Conservation (phyloP, 2,797 vertebrate genomes). For the Sciaenops ocellatus region DNA sequence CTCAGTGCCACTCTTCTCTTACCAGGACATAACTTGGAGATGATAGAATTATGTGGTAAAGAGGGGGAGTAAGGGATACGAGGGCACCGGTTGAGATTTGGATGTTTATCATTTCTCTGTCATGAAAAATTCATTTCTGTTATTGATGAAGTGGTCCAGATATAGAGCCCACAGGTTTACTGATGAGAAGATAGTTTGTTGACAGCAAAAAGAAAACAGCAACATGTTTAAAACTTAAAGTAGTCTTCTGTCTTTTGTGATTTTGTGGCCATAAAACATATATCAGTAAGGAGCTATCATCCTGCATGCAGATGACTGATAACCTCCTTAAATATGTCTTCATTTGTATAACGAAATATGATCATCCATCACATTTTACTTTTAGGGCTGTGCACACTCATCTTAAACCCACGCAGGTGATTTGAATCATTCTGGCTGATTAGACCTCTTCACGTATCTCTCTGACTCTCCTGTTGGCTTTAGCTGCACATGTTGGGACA, state of each 20-base stretch:
- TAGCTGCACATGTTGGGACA: background rate
- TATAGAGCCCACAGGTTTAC: slow-evolving; percentile 17
- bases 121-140: slow-evolving; percentile 20
- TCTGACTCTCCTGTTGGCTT: background rate
- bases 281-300: background rate
- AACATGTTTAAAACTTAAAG: background rate
- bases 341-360: background rate
- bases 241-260: background rate
- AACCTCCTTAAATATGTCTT: background rate
- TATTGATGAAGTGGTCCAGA: slow-evolving; percentile 36
- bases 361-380: background rate
- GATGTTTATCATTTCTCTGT: slow-evolving; percentile 26
- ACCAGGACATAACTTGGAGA: slow-evolving; percentile 37
- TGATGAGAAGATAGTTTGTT: slow-evolving; percentile 5
- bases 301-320: background rate
- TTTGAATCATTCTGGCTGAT: background rate
- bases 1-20: slow-evolving; percentile 8
- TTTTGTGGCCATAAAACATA: background rate
- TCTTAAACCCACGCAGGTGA: slow-evolving; percentile 5
- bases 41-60: slow-evolving; percentile 24
- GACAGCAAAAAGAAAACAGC: slow-evolving; percentile 1
- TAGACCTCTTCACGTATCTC: background rate
- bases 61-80: background rate
- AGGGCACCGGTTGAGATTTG: slow-evolving; percentile 26
- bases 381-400: background rate